Conservation (phyloP, 1,140 invertebrate species). For the Neodiprion pinetum region DNA sequence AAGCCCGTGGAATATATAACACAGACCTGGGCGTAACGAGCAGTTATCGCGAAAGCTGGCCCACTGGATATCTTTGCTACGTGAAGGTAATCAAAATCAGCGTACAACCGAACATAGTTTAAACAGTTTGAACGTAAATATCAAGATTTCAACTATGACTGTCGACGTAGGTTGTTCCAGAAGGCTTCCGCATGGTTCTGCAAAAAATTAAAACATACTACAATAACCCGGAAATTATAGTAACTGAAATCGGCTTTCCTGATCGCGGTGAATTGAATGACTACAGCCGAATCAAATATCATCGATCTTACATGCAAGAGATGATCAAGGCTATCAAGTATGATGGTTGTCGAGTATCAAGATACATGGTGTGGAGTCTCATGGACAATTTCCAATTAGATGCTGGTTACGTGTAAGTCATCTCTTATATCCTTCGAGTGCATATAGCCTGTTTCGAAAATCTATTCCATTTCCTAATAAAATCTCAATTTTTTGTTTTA, state of each 20-base stretch:
- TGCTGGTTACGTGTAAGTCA: not conserved
- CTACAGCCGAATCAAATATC: not conserved
- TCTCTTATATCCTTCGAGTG: not conserved
- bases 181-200: not conserved
- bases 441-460: not conserved
- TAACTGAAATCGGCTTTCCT: not conserved
- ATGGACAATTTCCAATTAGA: not conserved
- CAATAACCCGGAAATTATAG: not conserved
- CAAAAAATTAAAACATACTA: not conserved
- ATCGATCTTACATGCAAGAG: not conserved
- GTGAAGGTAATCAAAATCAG: constrained; percentile 44
- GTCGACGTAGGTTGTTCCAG: not conserved
- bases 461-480: no score
- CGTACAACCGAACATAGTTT: no score
- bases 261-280: not conserved
- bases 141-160: not conserved
- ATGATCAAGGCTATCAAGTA: not conserved
- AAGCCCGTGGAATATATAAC: not conserved
- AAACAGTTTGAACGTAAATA: not conserved
- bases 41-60: not conserved
- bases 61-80: constrained; percentile 31
- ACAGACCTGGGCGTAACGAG: not conserved
- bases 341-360: not conserved
- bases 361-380: not conserved
- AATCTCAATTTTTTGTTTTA: constrained; percentile 16